Conservation (phyloP, 2,888 invertebrate genomes). For the Erebia aethiops region DNA sequence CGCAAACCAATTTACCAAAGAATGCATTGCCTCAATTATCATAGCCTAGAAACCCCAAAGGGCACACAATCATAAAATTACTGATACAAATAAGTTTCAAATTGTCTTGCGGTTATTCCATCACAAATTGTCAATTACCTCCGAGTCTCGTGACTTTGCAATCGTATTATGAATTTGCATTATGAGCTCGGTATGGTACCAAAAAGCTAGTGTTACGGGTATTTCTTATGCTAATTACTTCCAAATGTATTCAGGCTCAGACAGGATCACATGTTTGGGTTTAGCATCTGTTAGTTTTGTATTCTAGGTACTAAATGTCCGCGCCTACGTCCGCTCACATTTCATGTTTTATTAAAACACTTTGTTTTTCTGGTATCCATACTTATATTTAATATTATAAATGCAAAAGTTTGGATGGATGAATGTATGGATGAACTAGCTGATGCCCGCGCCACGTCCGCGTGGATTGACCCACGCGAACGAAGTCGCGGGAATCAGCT, state of each 20-base stretch:
- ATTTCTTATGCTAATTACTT: slow-evolving; percentile 7
- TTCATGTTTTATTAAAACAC: no score
- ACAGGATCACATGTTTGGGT: background rate
- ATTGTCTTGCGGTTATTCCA: slow-evolving; percentile 44
- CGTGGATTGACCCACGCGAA: no score
- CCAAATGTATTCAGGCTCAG: background rate
- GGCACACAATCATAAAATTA: slow-evolving; percentile 45
- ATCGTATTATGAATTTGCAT: slow-evolving; percentile 25
- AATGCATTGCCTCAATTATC: slow-evolving; percentile 37
- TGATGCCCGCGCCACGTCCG: no score
- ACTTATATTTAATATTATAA: no score
- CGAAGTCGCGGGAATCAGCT: no score
- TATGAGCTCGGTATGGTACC: slow-evolving; percentile 8
- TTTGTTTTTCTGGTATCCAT: no score
- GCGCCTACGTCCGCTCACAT: no score
- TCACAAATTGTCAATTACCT: slow-evolving; percentile 43
- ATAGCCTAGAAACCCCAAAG: slow-evolving; percentile 41
- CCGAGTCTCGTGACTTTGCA: slow-evolving; percentile 41
- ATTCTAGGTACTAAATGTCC: no score
- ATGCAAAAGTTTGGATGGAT: no score
- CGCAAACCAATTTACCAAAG: slow-evolving; percentile 38
- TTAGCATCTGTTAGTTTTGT: background rate
- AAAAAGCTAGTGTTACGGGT: background rate
- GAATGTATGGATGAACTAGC: no score
- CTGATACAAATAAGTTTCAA: slow-evolving; percentile 45